Conservation (phyloP, 2,888 invertebrate genomes). For the Melieria picta region DNA sequence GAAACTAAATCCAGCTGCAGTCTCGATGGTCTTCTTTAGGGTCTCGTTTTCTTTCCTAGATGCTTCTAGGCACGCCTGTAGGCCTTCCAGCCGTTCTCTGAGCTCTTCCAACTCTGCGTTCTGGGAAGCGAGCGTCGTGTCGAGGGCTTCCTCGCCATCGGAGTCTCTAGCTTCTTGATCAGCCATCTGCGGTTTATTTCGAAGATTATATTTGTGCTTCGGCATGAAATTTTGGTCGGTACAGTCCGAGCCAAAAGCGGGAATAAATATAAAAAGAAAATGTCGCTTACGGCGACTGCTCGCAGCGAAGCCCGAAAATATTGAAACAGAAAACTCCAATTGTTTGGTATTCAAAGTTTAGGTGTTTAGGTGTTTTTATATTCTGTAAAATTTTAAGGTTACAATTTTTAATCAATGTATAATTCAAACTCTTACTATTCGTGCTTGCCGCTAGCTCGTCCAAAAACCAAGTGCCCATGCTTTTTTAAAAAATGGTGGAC, state of each 20-base stretch:
- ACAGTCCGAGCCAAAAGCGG: not conserved
- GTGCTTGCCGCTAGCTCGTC: no score
- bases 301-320: no score
- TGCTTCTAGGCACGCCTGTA: not conserved
- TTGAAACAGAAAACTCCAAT: no score
- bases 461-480: no score
- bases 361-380: no score
- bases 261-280: constrained; percentile 15
- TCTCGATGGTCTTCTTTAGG: not conserved
- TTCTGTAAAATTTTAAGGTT: no score
- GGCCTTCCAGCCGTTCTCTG: not conserved
- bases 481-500: no score
- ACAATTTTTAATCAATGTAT: no score
- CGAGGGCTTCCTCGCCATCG: not conserved
- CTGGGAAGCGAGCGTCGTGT: not conserved
- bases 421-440: no score
- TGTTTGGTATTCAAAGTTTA: no score
- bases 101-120: not conserved
- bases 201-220: not conserved
- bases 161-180: not conserved
- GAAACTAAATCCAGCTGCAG: no score
- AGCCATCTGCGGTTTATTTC: not conserved
- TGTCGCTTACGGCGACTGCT: not conserved
- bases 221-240: not conserved
- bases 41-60: not conserved